phyloP scores from a whole-genome alignment of 2,113 vertebrate genomes.

The Limanda limanda region DNA sequence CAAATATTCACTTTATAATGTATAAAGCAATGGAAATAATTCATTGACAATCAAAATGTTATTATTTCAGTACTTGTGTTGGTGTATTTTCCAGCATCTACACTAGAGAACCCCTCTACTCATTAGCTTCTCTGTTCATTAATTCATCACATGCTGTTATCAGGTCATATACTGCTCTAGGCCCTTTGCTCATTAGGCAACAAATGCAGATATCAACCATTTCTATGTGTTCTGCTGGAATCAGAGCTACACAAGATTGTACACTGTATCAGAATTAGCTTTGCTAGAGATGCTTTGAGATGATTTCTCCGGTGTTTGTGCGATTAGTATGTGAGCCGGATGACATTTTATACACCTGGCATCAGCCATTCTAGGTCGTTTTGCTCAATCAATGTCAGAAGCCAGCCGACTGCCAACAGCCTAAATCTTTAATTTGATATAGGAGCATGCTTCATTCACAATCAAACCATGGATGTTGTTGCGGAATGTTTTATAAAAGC shows the following conservation, averaged over 20 bases:
- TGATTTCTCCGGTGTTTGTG: background rate
- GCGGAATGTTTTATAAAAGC: conserved; percentile 63
- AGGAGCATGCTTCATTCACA: conserved; percentile 54
- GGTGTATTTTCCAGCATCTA: conserved; percentile 16
- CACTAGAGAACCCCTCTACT: background rate
- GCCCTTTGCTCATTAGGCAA: conserved; percentile 40
- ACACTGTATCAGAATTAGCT: background rate
- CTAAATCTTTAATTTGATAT: conserved; percentile 54
- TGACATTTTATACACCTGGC: background rate
- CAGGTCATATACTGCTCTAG: conserved; percentile 41
- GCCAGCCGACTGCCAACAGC: conserved; percentile 21
- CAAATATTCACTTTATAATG: background rate
- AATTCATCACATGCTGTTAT: conserved; percentile 41
- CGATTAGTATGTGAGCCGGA: background rate
- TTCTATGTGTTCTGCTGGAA: background rate
- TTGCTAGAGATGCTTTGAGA: background rate
- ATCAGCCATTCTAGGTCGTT: conserved; percentile 13
- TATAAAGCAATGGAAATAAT: background rate
- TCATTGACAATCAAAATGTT: background rate
- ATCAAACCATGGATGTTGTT: conserved; percentile 46
- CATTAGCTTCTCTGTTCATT: conserved; percentile 31
- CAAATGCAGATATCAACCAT: conserved; percentile 30
- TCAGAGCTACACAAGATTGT: background rate
- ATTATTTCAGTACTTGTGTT: conserved; percentile 2
- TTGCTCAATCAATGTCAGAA: conserved; percentile 10